Evolutionary conservation across 2,888 invertebrate genomes (phyloP).

Genomic region (Hedychridium roseum): DNA sequence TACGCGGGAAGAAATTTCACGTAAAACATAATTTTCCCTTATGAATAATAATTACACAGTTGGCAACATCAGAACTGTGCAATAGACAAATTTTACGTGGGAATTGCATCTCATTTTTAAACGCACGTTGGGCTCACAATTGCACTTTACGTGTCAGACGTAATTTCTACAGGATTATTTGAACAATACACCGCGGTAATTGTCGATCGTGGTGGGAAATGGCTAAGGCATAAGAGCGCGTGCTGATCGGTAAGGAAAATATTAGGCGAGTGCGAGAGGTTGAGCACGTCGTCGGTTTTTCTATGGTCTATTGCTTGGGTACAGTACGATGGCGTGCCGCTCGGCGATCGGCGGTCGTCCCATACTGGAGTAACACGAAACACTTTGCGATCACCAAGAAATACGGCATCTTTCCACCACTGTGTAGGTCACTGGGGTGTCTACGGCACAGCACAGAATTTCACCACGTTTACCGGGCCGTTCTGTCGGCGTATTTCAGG

Average conservation of each 20-base stretch:
- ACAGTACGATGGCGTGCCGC: constrained; percentile 58
- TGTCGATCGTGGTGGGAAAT: constrained; percentile 3
- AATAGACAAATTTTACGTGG: too few species aligned
- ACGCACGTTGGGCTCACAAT: too few species aligned
- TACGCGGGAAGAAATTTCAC: too few species aligned
- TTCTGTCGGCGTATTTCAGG: constrained; percentile 12
- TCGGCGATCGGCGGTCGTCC: constrained; percentile 46
- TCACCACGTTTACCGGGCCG: constrained; percentile 16
- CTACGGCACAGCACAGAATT: constrained; percentile 13
- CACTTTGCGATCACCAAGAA: constrained; percentile 30
- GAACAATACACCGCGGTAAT: constrained; percentile 2
- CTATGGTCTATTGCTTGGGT: constrained; percentile 34
- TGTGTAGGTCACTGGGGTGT: constrained; percentile 18
- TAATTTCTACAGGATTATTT: constrained; percentile 17
- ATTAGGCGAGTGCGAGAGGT: not conserved
- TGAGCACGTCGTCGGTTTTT: constrained; percentile 29
- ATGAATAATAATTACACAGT: too few species aligned
- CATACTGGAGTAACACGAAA: constrained; percentile 36
- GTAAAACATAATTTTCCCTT: too few species aligned
- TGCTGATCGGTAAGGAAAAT: not conserved
- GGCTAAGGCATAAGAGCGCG: not conserved
- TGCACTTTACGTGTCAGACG: constrained; percentile 26
- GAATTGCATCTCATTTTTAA: too few species aligned
- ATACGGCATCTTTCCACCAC: constrained; percentile 32
- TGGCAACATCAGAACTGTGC: too few species aligned